Conservation (phyloP, 2,888 invertebrate genomes). For the Epsilonema sp. region DNA sequence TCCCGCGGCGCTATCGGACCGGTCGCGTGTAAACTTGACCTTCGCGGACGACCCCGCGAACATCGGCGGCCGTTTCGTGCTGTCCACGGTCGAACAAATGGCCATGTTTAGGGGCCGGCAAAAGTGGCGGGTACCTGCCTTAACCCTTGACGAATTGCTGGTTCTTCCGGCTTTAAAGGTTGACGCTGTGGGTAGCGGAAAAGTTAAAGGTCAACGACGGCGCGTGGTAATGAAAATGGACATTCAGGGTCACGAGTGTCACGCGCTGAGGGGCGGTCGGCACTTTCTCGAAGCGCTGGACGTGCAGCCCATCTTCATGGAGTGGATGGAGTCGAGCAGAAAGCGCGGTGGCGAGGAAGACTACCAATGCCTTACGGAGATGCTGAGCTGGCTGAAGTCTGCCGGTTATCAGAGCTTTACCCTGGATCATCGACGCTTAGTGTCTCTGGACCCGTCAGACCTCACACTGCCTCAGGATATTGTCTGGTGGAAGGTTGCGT, state of each 20-base stretch:
- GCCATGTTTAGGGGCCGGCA: background rate
- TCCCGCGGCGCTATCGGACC: background rate
- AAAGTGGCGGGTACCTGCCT: background rate
- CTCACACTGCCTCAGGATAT: background rate
- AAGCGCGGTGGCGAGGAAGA: background rate
- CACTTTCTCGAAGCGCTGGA: background rate
- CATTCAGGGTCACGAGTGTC: background rate
- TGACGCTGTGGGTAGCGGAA: no score
- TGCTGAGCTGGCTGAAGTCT: background rate
- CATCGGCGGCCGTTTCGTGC: background rate
- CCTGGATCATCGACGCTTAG: background rate
- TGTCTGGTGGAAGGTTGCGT: background rate
- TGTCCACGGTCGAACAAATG: background rate
- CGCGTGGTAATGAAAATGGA: background rate
- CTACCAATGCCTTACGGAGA: background rate
- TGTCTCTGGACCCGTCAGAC: background rate
- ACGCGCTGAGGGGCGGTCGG: background rate
- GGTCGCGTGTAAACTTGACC: background rate
- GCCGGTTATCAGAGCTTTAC: background rate
- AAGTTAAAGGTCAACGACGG: no score
- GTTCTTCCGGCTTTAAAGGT: background rate
- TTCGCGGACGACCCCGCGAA: background rate
- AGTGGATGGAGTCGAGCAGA: background rate
- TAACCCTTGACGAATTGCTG: background rate
- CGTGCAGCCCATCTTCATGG: background rate